Base-by-base conservation (phyloP, 2,113 vertebrate species). In the Beaufortia kweichowensis region DNA sequence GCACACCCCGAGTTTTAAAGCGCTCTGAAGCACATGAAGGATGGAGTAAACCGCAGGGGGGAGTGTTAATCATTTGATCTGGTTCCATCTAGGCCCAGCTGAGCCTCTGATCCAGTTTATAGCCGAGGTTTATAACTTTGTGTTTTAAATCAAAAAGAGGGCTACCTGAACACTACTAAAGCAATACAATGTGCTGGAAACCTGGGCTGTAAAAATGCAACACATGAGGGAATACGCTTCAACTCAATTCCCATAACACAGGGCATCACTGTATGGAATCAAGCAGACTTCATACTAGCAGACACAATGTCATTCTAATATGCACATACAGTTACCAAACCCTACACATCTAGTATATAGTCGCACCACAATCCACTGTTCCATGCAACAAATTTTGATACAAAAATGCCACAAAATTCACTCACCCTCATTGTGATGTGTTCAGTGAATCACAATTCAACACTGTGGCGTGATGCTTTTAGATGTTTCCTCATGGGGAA, bases 1-100 rank as follows among this genome's bases (percentile, higher is more conserved):
- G 75, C 81, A 74, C 82, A 70, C 77, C 74, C 63, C 3, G 41
- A n/a, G 53, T 31, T 67, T 59, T 67, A 68, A 78, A 73, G 48
- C 15, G 15, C 29, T 65, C 73, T 48, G 66, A 65, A 66, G 14
- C 67, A 12, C 46, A 48, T 14, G 1, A 55, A 75, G 41, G 23
- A 29, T 62, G 29, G 12, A 14, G 7, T 17, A 29, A 35, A 23
- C 48, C 14, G 3, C 23, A 53, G 31, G 28, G 41, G 33, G 33
- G 21, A 43, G 7, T 31, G 14, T 3, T 56, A 62, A 67, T 60
- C 48, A 65, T 64, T 71, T 77, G 41, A 72, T 72, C 61, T 59
- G 69, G 33, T 59, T 77, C 43, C 61, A 41, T 24, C 55, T 43
- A 26, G 53, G 29, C 60, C 74, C 19, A 59, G 28, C 53, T 65